Percentiles rank a stretch among this genome's conserved stretches.
These are phyloP conservation scores for Alligator sinensis DNA, from an alignment of 2,113 vertebrate genomes.

Conservation along the genomic window DNA sequence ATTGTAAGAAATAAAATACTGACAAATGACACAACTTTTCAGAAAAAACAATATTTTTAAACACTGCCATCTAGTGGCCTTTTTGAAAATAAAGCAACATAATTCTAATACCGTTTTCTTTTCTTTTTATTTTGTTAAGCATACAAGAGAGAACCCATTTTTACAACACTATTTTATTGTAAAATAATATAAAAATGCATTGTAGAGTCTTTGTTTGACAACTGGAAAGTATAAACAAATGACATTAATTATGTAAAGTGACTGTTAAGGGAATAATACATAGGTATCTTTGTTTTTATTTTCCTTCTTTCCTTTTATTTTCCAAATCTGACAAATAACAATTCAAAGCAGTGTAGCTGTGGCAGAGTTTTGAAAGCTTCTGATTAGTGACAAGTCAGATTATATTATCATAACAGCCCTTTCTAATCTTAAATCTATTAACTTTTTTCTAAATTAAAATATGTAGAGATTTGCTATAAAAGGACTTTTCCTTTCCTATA, in stretches of 20 bases:
- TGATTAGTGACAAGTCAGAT: background rate
- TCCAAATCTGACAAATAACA: background rate
- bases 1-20: background rate
- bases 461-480: background rate
- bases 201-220: background rate
- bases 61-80: constrained; percentile 55
- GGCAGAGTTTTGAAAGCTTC: background rate
- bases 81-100: background rate
- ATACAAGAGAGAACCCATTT: background rate
- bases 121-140: background rate
- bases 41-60: constrained; percentile 23
- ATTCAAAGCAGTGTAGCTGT: background rate
- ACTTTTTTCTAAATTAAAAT: background rate
- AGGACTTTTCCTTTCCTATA: background rate
- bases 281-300: background rate
- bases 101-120: background rate
- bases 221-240: background rate
- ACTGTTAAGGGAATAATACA: background rate
- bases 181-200: background rate
- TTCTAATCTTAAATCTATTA: background rate
- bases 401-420: background rate
- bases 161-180: background rate
- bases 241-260: background rate
- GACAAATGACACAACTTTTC: background rate
- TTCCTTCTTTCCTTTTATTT: background rate